phyloP scores from a whole-genome alignment of 2,888 invertebrate genomes.

The Melieria omissa region DNA sequence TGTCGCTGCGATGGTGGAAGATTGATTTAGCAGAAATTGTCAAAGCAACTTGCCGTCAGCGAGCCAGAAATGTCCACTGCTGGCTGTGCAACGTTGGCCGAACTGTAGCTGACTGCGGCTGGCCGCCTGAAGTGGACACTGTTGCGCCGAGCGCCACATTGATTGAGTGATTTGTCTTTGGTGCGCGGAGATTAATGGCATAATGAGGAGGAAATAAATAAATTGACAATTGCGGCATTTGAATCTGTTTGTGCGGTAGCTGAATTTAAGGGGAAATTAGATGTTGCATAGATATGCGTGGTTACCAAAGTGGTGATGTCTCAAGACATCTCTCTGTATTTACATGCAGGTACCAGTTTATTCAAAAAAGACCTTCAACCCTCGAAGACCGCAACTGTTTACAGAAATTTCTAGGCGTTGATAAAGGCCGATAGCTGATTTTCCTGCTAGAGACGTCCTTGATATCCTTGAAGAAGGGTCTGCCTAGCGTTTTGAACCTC shows the following conservation, averaged over 20 bases:
- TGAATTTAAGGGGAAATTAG: too few relatives aligned
- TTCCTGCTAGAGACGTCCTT: too few relatives aligned
- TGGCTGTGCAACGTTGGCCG: not conserved
- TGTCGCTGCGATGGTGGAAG: slow-evolving; percentile 20
- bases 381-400: too few relatives aligned
- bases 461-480: too few relatives aligned
- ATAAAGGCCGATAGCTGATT: too few relatives aligned
- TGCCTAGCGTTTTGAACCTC: too few relatives aligned
- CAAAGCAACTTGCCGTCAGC: slow-evolving; percentile 15
- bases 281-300: too few relatives aligned
- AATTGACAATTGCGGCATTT: slow-evolving; percentile 29
- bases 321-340: too few relatives aligned
- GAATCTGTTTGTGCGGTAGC: not conserved
- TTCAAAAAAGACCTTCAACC: too few relatives aligned
- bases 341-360: too few relatives aligned
- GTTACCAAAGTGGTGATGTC: too few relatives aligned
- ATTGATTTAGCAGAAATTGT: slow-evolving; percentile 42
- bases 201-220: slow-evolving; percentile 40
- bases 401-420: too few relatives aligned
- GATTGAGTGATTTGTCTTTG: slow-evolving; percentile 53
- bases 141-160: slow-evolving; percentile 19
- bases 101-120: not conserved
- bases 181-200: slow-evolving; percentile 46
- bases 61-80: not conserved
- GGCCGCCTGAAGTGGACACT: not conserved